A percentile compares a stretch with the other conserved stretches of the same genome.
Evolutionary conservation across 2,113 vertebrate species (phyloP).

Genomic region (Cololabis saira): DNA sequence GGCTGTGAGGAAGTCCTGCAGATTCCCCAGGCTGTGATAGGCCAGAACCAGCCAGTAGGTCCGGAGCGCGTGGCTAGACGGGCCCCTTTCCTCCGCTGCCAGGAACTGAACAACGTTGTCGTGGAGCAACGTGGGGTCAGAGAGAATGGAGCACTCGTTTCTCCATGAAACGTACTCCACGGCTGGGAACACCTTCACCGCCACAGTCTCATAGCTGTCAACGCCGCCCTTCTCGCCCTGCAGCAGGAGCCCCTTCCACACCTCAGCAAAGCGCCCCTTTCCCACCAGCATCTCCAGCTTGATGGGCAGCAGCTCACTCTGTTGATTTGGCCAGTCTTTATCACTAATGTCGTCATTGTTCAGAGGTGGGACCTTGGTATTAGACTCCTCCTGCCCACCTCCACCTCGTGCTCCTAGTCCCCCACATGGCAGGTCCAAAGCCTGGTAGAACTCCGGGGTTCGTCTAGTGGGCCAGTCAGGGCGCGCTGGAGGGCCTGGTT

Average conservation of each 20-base stretch:
- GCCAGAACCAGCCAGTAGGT: slow-evolving; percentile 92
- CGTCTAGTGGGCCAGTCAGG: slow-evolving; percentile 79
- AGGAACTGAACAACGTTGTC: slow-evolving; percentile 88
- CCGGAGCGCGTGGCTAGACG: slow-evolving; percentile 58
- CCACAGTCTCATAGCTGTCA: slow-evolving; percentile 80
- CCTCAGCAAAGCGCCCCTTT: slow-evolving; percentile 89
- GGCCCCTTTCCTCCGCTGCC: slow-evolving; percentile 82
- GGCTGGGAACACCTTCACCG: slow-evolving; percentile 89
- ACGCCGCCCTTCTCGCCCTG: slow-evolving; percentile 68
- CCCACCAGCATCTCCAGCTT: slow-evolving; percentile 88
- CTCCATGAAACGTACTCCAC: slow-evolving; percentile 89
- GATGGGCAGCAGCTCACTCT: slow-evolving; percentile 83
- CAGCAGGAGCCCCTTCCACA: slow-evolving; percentile 86
- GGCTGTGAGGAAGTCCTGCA: slow-evolving; percentile 87
- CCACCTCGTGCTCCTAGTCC: slow-evolving; percentile 23
- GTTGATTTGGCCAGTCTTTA: slow-evolving; percentile 39
- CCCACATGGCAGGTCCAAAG: slow-evolving; percentile 45
- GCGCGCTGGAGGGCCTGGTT: slow-evolving; percentile 77
- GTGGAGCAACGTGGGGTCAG: slow-evolving; percentile 84
- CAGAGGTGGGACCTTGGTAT: slow-evolving; percentile 65
- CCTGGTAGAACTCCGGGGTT: slow-evolving; percentile 63
- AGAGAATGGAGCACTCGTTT: slow-evolving; percentile 87
- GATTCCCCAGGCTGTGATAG: slow-evolving; percentile 88
- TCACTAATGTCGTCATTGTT: slow-evolving; percentile 51
- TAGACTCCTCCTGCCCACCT: slow-evolving; percentile 42